Conservation (phyloP, 1,140 invertebrate genomes). For the Drosophila varians region DNA sequence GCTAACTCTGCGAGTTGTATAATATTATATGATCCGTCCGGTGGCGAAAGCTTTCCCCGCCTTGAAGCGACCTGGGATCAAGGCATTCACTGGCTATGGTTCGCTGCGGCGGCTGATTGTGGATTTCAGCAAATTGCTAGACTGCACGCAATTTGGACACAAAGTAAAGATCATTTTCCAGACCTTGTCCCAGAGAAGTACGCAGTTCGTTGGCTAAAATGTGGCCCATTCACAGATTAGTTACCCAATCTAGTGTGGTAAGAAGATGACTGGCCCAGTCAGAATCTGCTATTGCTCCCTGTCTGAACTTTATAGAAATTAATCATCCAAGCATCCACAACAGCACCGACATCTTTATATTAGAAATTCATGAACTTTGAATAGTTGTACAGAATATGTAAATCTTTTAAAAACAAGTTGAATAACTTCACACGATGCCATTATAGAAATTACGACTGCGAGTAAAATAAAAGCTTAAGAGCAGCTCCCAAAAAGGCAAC, state of each 20-base stretch:
- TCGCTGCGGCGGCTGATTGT: slow-evolving; percentile 63
- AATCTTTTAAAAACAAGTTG: neutral
- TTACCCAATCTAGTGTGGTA: slow-evolving; percentile 30
- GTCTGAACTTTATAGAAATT: too few species aligned
- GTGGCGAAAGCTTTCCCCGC: slow-evolving; percentile 26
- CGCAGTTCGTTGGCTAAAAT: slow-evolving; percentile 3
- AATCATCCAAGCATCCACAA: too few species aligned
- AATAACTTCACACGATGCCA: neutral
- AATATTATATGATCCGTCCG: slow-evolving; percentile 17
- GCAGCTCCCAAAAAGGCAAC: neutral
- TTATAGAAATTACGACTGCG: neutral
- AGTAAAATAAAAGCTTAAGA: neutral
- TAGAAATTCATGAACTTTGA: neutral
- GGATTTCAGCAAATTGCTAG: slow-evolving; percentile 34
- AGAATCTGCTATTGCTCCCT: neutral
- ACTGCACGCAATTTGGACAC: slow-evolving; percentile 55
- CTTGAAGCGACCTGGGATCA: slow-evolving; percentile 4
- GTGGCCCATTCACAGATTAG: slow-evolving; percentile 17
- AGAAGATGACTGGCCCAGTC: neutral
- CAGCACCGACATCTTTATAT: neutral
- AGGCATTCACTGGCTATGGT: slow-evolving; percentile 42
- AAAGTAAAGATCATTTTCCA: slow-evolving; percentile 2
- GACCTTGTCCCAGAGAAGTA: neutral
- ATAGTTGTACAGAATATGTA: neutral
- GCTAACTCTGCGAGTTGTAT: slow-evolving; percentile 38